Base-by-base conservation (phyloP, 2,113 vertebrate species). In the Oryctolagus cuniculus region DNA sequence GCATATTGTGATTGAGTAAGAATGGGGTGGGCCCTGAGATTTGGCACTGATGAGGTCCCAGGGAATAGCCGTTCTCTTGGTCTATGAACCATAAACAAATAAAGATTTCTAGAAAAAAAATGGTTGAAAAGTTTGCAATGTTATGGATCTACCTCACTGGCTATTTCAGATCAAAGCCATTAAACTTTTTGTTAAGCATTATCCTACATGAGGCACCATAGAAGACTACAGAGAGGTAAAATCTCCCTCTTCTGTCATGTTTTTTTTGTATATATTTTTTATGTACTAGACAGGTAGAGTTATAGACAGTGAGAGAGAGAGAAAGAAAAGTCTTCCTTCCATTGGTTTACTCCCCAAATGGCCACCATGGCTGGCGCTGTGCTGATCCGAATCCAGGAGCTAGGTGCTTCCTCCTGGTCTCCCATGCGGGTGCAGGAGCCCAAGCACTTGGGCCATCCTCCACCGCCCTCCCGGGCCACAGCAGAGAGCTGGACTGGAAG, bases 131-230 rank as follows among this genome's bases (percentile, higher is more conserved):
- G 2, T 87, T 36, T 63, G 13, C 24, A 31, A 9, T 93, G 24
- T 80, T 73, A 77, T 19, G 88, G 27, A 51, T 85, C 51, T 92
- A 77, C 7, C 49, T 29, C 25, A 49, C 21, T 91, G 61, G 31
- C 21, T 75, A 31, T 94, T 93, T 87, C 17, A 91, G 9, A 79
- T 75, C 24, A 91, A 55, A 9, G 53, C 94, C n/a, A 86, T 61
- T 89, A 91, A 87, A 75, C 4, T 12, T 84, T 44, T 94, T 75
- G 78, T 69, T 69, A 89, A 91, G n/a, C 10, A 81, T 22, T 83
- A 12, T 51, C 8, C 21, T 89, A 44, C 21, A 1, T 79, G 34
- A 96, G 38, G 17, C 34, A 81, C 29, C 77, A 15, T 49, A 88
- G 12, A 21, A 87, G 19, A 10, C 15, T 86, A 87, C 29, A 66